These are phyloP conservation scores for Actinia tenebrosa DNA, from an alignment of 64 coral and sea anemone genomes.

Conservation along the genomic window DNA sequence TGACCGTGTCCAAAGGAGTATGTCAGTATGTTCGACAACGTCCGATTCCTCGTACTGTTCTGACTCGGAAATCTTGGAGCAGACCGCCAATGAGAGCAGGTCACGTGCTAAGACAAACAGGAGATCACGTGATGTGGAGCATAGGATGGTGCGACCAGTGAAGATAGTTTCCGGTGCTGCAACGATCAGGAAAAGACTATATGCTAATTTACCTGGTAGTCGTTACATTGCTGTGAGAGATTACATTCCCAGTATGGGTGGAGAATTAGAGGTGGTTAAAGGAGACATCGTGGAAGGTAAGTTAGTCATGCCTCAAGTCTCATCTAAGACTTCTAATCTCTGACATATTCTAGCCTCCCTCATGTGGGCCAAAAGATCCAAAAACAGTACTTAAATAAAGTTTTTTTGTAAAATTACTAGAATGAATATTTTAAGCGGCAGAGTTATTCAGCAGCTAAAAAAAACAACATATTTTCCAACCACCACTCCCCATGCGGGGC, in stretches of 20 bases:
- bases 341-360: no score
- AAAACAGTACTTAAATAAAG: no score
- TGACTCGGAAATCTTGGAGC: conserved; percentile 37
- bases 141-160: conserved; percentile 38
- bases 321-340: no score
- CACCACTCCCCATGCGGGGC: no score
- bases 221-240: conserved; percentile 52
- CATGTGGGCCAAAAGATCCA: no score
- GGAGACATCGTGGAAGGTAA: conserved; percentile 83
- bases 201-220: conserved; percentile 42
- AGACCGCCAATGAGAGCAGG: conserved; percentile 28
- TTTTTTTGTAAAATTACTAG: no score
- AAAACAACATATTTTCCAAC: no score
- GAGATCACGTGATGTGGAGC: neutral
- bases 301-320: neutral
- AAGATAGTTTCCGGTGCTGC: conserved; percentile 69
- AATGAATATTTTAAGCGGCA: no score
- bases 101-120: neutral
- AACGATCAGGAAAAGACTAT: conserved; percentile 55
- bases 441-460: no score
- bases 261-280: conserved; percentile 54
- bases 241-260: conserved; percentile 51
- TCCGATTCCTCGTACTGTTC: conserved; percentile 70
- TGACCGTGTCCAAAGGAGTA: conserved; percentile 20
- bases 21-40: conserved; percentile 48